Conservation (phyloP, 2,113 vertebrate species). For the Tympanuchus pallidicinctus region DNA sequence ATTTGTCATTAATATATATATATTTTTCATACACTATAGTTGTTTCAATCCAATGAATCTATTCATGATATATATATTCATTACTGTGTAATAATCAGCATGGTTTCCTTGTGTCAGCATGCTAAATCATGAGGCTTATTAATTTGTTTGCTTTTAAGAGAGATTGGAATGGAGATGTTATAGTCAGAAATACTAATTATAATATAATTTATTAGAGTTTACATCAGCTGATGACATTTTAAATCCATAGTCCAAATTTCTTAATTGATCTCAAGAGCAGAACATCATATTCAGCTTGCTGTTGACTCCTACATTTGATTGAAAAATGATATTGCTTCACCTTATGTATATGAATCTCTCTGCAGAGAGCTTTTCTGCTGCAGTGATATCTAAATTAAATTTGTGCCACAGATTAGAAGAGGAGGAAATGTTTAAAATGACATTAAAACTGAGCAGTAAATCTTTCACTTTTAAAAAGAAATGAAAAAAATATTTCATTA, state of each 20-base stretch:
- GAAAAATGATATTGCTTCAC: constrained; percentile 8
- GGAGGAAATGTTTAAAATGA: constrained; percentile 35
- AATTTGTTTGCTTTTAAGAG: constrained; percentile 8
- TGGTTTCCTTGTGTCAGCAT: neutral
- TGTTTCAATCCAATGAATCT: neutral
- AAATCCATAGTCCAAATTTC: constrained; percentile 19
- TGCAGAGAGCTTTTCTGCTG: neutral
- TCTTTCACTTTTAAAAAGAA: constrained; percentile 30
- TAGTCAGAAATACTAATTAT: constrained; percentile 4
- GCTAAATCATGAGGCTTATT: neutral
- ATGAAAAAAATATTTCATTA: constrained; percentile 9
- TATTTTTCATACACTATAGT: neutral
- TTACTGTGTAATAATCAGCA: neutral
- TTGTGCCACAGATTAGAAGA: constrained; percentile 30
- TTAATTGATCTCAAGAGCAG: constrained; percentile 16
- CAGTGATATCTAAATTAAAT: neutral
- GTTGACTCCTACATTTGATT: constrained; percentile 9
- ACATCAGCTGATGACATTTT: constrained; percentile 15
- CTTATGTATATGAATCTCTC: constrained; percentile 3
- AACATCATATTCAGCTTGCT: neutral
- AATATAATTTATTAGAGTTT: neutral
- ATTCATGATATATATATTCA: neutral
- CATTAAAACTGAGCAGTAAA: constrained; percentile 41
- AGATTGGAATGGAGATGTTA: constrained; percentile 1
- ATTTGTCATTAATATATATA: neutral